A percentile compares a stretch with the other conserved stretches of the same genome.
Evolutionary conservation across 2,888 invertebrate genomes (phyloP).

Genomic region (Amblyjoppa fuscipennis): DNA sequence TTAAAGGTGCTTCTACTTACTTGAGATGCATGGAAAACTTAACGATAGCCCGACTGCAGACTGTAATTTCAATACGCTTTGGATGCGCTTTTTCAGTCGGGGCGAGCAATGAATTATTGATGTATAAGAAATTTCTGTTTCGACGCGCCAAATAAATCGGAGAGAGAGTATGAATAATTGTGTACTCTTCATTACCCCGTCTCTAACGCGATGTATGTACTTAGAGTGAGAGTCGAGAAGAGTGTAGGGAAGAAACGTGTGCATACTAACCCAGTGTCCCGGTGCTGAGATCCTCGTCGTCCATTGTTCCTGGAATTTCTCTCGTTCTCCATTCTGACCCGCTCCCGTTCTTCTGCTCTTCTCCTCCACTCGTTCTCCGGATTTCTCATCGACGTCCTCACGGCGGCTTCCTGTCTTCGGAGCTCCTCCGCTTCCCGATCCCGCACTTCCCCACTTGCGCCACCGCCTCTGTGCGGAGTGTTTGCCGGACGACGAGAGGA

Average conservation of each 20-base stretch:
- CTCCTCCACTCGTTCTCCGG: constrained; percentile 52
- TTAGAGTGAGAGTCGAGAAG: neutral
- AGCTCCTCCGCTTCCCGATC: constrained; percentile 62
- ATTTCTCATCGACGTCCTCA: constrained; percentile 44
- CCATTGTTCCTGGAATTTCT: constrained; percentile 58
- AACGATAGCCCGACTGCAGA: neutral
- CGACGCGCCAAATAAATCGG: neutral
- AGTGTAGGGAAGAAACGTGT: neutral
- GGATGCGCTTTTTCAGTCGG: neutral
- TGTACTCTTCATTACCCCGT: neutral
- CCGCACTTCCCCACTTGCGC: constrained; percentile 43
- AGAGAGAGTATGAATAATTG: neutral
- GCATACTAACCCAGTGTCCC: constrained; percentile 52
- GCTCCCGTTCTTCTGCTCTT: constrained; percentile 48
- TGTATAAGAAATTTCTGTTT: neutral
- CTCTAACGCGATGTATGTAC: neutral
- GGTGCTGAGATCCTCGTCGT: constrained; percentile 52
- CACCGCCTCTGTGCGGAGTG: neutral
- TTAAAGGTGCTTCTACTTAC: neutral
- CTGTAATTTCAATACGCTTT: neutral
- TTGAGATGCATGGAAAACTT: constrained; percentile 22
- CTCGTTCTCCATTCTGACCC: constrained; percentile 56
- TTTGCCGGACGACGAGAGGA: constrained; percentile 34
- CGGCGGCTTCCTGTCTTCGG: constrained; percentile 47
- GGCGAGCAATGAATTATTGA: neutral